A percentile compares a stretch with the other conserved stretches of the same genome.
phyloP scores from a whole-genome alignment of 92 coral and sea anemone genomes.

The Palythoa grandiflora region DNA sequence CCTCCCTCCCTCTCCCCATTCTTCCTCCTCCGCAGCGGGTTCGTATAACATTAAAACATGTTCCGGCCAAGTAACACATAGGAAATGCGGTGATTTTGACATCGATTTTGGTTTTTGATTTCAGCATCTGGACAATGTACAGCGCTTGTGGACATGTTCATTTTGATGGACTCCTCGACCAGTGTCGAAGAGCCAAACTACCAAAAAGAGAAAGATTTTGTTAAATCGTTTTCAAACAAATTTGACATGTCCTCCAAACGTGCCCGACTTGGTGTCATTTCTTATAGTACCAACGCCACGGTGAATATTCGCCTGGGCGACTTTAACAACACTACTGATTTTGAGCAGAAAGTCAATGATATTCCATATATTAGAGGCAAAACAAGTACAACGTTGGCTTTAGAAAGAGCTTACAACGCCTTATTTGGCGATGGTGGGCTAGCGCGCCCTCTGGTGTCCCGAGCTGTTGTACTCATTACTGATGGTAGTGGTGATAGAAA shows the following conservation, averaged over 20 bases:
- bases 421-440: not conserved
- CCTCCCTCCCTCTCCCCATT: too few species aligned
- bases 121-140: conserved; percentile 31
- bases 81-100: not conserved
- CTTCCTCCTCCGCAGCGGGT: too few species aligned
- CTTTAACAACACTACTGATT: conserved; percentile 15
- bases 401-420: conserved; percentile 9
- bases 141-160: conserved; percentile 21
- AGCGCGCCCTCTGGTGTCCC: conserved; percentile 28
- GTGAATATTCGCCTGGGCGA: conserved; percentile 32
- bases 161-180: conserved; percentile 40
- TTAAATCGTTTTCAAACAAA: conserved; percentile 20
- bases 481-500: not conserved
- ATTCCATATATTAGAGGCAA: conserved; percentile 4
- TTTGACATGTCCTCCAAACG: conserved; percentile 36
- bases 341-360: conserved; percentile 4
- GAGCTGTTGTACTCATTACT: conserved; percentile 24
- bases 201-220: conserved; percentile 36
- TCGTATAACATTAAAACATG: too few species aligned
- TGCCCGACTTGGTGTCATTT: conserved; percentile 39
- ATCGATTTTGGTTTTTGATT: not conserved
- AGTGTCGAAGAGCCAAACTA: conserved; percentile 20
- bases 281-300: conserved; percentile 29
- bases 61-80: too few species aligned
- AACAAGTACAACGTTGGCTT: conserved; percentile 16